Percentiles rank a stretch among this genome's conserved stretches.
phyloP scores from a whole-genome alignment of 2,113 vertebrate genomes.

The Seriola aureovittata region DNA sequence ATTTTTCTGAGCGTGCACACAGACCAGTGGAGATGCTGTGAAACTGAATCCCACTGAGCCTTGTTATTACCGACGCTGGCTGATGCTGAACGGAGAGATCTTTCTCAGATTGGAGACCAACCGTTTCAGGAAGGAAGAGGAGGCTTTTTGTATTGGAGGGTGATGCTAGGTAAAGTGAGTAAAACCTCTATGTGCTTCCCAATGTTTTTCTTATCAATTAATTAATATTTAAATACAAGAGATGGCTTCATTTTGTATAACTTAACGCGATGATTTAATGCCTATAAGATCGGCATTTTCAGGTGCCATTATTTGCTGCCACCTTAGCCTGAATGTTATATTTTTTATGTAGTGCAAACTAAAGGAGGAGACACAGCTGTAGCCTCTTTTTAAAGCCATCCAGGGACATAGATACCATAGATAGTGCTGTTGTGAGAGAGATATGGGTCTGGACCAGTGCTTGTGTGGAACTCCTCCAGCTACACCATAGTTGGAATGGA shows the following conservation, averaged over 20 bases:
- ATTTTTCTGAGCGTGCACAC: conserved; percentile 34
- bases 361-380: neutral
- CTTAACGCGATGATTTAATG: too few relatives aligned
- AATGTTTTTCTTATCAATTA: too few relatives aligned
- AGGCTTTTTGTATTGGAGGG: neutral
- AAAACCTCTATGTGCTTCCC: too few relatives aligned
- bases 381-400: conserved; percentile 11
- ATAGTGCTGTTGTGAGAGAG: conserved; percentile 14
- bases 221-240: too few relatives aligned
- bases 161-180: neutral
- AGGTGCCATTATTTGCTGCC: neutral
- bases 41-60: conserved; percentile 16
- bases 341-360: neutral
- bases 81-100: conserved; percentile 1
- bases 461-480: conserved; percentile 56
- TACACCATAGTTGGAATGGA: conserved; percentile 42
- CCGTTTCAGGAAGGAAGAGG: neutral
- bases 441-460: conserved; percentile 36
- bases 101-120: neutral
- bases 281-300: too few relatives aligned
- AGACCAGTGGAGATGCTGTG: conserved; percentile 3
- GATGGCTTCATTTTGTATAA: too few relatives aligned
- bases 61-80: conserved; percentile 6
- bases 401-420: conserved; percentile 18
- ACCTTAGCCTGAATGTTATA: neutral